Evolutionary conservation across 2,797 vertebrate genomes (phyloP), one percentile per base, ranked within the genome.

Genomic region (Typhlichthys subterraneus): DNA sequence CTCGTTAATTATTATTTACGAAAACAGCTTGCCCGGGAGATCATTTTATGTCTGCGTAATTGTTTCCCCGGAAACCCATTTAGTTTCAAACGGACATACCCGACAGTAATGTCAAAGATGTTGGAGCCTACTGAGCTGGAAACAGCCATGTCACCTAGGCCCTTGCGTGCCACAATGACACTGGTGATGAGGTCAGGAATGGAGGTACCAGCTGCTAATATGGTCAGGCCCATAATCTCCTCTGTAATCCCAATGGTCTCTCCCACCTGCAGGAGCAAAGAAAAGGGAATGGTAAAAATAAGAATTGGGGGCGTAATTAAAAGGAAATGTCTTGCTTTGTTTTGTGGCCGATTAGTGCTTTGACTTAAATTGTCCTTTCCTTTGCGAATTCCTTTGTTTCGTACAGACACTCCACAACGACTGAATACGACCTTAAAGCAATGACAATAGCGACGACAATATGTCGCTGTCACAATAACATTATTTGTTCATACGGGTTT

Each of bases 171-270:
- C 73, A 99, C 98, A 53, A 99, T 99, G 68, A 99, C 98, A 72
- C 97, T 99, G 85, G 98, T 99, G 89, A 99, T 99, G 78, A 99
- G 95, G 80, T 99, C 98, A 76, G 98, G 98, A 86, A 99, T 99
- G 65, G 98, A 99, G 55, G 97, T 99, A 53, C 97, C 98, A 78
- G 98, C 98, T 73, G 98, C 98, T 84, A 99, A 91, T 85, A 99
- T 99, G 78, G 98, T 99, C 90, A 99, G 77, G 53, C 97, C 98
- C 98, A 99, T 99, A 81, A 99, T 97, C 92, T 99, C 98, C 84
- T 99, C 98, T 1, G 95, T 96, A 88, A 99, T 99, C 85, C 96
- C 96, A 14, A 99, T 96, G 53, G 98, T 99, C 75, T 99, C 95
- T 67, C 98, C 98, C 84, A 99, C 97, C 98, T 99, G 88, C 68